Percentiles rank a stretch among this genome's conserved stretches.
phyloP scores from a whole-genome alignment of 2,888 invertebrate genomes.

The Mesorhabditis belari region DNA sequence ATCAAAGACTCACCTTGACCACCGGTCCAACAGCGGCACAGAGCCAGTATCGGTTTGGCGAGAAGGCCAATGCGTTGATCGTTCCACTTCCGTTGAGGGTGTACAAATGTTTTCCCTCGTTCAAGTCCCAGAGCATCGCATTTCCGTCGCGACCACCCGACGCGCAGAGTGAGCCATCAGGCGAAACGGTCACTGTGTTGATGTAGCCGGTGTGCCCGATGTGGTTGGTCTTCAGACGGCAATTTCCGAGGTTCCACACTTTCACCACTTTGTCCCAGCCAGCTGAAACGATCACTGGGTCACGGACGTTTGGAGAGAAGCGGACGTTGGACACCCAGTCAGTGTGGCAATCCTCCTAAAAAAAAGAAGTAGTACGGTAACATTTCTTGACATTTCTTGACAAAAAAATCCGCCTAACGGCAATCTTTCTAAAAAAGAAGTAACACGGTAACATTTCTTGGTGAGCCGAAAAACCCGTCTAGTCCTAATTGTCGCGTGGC shows the following conservation, averaged over 20 bases:
- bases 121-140: conserved; percentile 98
- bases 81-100: conserved; percentile 95
- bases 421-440: background rate
- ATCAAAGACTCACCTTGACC: conserved; percentile 98
- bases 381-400: no score
- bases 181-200: conserved; percentile 96
- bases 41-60: conserved; percentile 94
- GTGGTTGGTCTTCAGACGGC: conserved; percentile 96
- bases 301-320: conserved; percentile 94
- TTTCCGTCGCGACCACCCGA: conserved; percentile 93
- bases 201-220: conserved; percentile 91
- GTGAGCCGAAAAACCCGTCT: background rate
- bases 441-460: conserved; percentile 1
- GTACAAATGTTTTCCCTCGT: conserved; percentile 97
- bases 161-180: conserved; percentile 98
- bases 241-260: conserved; percentile 91
- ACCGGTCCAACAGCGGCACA: conserved; percentile 96
- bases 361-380: no score
- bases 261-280: conserved; percentile 92
- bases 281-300: conserved; percentile 95
- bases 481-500: background rate
- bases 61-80: conserved; percentile 96
- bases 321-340: conserved; percentile 99
- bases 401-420: background rate
- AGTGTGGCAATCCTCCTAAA: conserved; percentile 71